Percentiles rank a stretch among this genome's conserved stretches.
phyloP scores from a whole-genome alignment of 2,797 vertebrate species.

The Artibeus lituratus region DNA sequence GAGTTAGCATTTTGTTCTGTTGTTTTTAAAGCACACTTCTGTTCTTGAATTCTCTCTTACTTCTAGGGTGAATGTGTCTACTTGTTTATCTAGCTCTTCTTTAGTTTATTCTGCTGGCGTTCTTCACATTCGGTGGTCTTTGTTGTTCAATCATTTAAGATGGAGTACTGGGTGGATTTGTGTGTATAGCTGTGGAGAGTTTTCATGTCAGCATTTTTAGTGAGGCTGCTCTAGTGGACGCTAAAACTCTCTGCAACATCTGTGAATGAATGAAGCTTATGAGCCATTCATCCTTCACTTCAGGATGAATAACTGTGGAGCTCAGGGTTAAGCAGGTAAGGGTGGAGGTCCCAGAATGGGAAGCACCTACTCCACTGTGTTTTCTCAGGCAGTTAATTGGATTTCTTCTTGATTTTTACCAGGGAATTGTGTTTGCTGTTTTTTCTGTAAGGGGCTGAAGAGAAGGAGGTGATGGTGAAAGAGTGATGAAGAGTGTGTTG shows the following conservation, averaged over 20 bases:
- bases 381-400: background rate
- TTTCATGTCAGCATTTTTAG: background rate
- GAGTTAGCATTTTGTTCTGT: background rate
- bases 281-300: background rate
- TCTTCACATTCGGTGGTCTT: background rate
- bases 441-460: background rate
- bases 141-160: background rate
- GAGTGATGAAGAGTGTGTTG: background rate
- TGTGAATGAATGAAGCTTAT: background rate
- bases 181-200: background rate
- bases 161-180: background rate
- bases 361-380: background rate
- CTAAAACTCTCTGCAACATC: background rate
- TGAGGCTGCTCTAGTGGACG: fast-evolving
- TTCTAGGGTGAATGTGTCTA: background rate
- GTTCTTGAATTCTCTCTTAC: background rate
- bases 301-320: background rate
- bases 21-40: background rate
- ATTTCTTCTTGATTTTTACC: background rate
- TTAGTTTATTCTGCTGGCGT: background rate
- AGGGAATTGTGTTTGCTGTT: background rate
- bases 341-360: fast-evolving
- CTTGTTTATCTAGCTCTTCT: background rate
- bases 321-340: no score
- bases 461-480: background rate